Percentiles rank a stretch among this genome's conserved stretches.
Evolutionary conservation across 2,113 vertebrate species (phyloP).

Genomic region (Antechinus stuartii): DNA sequence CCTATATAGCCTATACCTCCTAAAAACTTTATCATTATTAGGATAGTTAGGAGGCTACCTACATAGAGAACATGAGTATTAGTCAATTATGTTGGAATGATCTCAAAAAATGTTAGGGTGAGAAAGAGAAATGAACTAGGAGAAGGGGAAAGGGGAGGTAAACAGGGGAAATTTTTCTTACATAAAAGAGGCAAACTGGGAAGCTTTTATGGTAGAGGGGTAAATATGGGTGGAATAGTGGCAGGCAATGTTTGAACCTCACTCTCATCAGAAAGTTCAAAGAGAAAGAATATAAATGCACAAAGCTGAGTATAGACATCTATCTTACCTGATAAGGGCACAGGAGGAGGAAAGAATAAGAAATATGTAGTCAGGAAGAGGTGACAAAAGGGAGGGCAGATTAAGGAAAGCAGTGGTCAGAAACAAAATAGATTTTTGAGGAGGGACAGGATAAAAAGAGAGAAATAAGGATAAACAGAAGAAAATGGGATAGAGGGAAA

Average conservation of each 20-base stretch:
- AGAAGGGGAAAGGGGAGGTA: background rate
- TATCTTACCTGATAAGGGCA: background rate
- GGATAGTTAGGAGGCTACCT: background rate
- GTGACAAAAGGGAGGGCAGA: background rate
- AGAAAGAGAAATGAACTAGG: no score
- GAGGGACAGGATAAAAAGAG: background rate
- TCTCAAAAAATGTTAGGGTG: background rate
- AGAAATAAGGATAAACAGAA: background rate
- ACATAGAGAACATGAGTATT: background rate
- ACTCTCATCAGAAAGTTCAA: background rate
- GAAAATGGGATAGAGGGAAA: background rate
- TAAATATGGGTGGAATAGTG: background rate
- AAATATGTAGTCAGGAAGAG: background rate
- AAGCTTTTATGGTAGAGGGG: background rate
- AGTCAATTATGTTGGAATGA: background rate
- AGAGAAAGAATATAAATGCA: background rate
- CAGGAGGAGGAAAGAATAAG: no score
- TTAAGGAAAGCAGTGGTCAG: background rate
- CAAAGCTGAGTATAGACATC: background rate
- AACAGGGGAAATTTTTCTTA: background rate
- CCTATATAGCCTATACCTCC: background rate
- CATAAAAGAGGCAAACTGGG: background rate
- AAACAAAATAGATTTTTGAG: background rate
- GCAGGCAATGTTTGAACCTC: background rate
- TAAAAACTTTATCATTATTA: background rate